Percentiles rank a stretch among this genome's conserved stretches.
Evolutionary conservation across 64 coral and sea anemone species (phyloP).

Genomic region (Astreopora myriophthalma): DNA sequence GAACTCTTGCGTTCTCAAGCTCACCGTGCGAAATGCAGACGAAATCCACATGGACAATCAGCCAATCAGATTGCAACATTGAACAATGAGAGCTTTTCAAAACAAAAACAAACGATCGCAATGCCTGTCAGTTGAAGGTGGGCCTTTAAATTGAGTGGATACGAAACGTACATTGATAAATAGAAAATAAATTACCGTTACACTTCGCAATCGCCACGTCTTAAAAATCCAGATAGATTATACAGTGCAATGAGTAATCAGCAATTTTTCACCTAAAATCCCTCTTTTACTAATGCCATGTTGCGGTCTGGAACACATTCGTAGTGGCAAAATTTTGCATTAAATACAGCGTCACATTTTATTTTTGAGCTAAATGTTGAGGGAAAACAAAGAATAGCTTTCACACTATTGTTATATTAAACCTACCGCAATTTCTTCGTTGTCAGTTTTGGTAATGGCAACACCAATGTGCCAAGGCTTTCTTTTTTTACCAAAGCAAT

Average conservation of each 20-base stretch:
- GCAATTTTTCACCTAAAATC: no score
- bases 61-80: no score
- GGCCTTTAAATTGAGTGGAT: background rate
- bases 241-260: no score
- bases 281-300: background rate
- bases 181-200: background rate
- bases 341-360: background rate
- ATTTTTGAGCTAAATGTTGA: background rate
- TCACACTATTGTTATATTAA: no score
- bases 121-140: no score
- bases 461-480: slow-evolving; percentile 7
- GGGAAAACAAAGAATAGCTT: no score
- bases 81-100: no score
- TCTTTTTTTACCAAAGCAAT: slow-evolving; percentile 21
- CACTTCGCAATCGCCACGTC: background rate
- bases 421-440: background rate
- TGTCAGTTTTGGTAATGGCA: background rate
- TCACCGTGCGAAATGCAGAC: no score
- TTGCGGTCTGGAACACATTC: background rate
- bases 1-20: no score
- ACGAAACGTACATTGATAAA: background rate
- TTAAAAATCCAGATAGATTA: background rate
- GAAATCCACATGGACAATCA: no score
- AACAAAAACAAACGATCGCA: no score
- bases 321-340: background rate